phyloP scores from a whole-genome alignment of 2,797 vertebrate species.

The Girardinus metallicus region DNA sequence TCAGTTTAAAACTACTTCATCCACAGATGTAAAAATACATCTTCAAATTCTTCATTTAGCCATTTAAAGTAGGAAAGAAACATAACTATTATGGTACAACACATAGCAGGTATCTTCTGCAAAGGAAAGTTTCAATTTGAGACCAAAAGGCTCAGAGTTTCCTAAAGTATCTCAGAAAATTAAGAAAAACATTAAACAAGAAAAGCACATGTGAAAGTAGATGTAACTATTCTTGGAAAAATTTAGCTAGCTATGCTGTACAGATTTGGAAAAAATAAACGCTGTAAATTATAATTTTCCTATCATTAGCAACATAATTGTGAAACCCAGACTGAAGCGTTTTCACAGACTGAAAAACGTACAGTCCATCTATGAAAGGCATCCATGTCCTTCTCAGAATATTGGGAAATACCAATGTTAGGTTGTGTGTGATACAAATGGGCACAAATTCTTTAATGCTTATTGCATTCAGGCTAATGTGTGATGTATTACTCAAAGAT shows the following conservation, averaged over 20 bases:
- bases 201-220: not conserved
- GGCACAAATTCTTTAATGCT: not conserved
- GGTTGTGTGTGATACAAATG: not conserved
- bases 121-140: not conserved
- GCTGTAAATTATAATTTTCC: not conserved
- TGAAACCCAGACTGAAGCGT: not conserved
- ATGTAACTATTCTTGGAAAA: not conserved
- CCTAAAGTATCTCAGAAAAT: not conserved
- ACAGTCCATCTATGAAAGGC: not conserved
- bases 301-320: not conserved
- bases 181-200: not conserved
- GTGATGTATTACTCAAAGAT: not conserved
- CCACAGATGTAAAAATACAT: not conserved
- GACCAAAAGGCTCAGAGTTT: not conserved
- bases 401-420: not conserved
- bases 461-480: not conserved
- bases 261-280: not conserved
- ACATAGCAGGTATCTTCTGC: not conserved
- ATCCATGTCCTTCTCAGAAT: not conserved
- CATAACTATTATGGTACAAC: not conserved
- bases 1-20: not conserved
- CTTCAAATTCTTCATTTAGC: not conserved
- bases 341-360: not conserved
- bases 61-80: not conserved
- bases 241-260: not conserved